Conservation (phyloP, 2,113 vertebrate genomes). For the Damaliscus lunatus region DNA sequence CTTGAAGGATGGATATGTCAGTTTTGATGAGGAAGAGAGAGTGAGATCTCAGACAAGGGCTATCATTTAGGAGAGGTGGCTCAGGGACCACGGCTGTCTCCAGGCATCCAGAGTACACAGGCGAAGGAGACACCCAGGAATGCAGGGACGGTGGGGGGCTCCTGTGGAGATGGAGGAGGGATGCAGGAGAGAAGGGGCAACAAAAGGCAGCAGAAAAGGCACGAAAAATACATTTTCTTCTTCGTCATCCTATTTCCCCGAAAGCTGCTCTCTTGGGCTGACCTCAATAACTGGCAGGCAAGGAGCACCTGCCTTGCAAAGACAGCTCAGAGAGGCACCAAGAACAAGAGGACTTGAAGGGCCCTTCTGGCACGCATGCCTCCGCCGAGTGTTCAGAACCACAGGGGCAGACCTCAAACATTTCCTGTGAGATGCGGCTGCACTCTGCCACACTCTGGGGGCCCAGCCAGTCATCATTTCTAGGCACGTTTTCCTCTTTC, state of each 20-base stretch:
- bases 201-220: not conserved
- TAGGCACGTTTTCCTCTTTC: conserved; percentile 16
- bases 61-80: not conserved
- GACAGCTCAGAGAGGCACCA: conserved; percentile 1
- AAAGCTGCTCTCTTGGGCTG: conserved; percentile 20
- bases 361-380: not conserved
- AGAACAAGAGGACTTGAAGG: conserved; percentile 17
- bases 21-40: not conserved
- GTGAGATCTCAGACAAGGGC: not conserved
- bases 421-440: not conserved
- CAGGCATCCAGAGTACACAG: not conserved
- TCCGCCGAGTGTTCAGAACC: not conserved
- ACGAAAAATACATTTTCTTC: not conserved
- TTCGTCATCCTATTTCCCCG: not conserved
- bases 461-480: conserved; percentile 37
- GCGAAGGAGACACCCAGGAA: too few species aligned
- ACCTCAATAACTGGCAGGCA: conserved; percentile 10
- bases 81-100: not conserved
- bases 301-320: not conserved
- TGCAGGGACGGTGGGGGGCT: fast-evolving
- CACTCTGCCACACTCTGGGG: not conserved
- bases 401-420: not conserved
- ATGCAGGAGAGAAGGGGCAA: not conserved
- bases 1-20: not conserved
- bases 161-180: not conserved